Conservation (phyloP, 2,888 invertebrate species). For the Microctonus brassicae region DNA sequence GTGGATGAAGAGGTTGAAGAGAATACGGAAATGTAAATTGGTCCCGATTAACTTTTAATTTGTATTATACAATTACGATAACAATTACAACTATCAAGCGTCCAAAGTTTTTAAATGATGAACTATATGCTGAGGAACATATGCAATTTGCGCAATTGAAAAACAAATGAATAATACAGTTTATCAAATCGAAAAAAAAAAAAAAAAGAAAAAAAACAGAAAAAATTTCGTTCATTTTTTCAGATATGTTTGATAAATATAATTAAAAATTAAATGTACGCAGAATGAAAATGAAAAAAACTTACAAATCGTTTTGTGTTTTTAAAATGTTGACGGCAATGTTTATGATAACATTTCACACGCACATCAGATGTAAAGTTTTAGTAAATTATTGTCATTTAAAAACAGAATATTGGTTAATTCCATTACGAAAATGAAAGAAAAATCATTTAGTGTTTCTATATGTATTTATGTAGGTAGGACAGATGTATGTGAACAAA, state of each 20-base stretch:
- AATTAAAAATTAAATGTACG: no score
- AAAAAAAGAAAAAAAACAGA: no score
- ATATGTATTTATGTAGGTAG: constrained; percentile 52
- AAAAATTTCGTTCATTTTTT: no score
- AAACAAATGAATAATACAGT: no score
- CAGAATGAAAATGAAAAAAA: no score
- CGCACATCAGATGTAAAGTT: neutral
- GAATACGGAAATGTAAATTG: constrained; percentile 65
- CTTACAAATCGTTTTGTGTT: no score
- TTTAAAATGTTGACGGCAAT: no score
- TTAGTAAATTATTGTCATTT: neutral
- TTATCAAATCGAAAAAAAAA: no score
- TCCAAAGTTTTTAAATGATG: neutral
- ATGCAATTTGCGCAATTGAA: neutral
- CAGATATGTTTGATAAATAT: no score
- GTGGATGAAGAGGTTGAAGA: constrained; percentile 67
- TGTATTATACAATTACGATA: neutral
- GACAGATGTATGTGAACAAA: constrained; percentile 30
- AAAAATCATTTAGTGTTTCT: constrained; percentile 51
- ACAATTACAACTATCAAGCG: neutral
- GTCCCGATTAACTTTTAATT: constrained; percentile 1
- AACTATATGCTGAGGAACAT: neutral
- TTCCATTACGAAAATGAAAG: no score
- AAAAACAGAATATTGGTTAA: neutral
- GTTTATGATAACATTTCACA: no score